These are phyloP conservation scores for Sceloporus undulatus DNA, from an alignment of 2,113 vertebrate genomes.

Conservation along the genomic window DNA sequence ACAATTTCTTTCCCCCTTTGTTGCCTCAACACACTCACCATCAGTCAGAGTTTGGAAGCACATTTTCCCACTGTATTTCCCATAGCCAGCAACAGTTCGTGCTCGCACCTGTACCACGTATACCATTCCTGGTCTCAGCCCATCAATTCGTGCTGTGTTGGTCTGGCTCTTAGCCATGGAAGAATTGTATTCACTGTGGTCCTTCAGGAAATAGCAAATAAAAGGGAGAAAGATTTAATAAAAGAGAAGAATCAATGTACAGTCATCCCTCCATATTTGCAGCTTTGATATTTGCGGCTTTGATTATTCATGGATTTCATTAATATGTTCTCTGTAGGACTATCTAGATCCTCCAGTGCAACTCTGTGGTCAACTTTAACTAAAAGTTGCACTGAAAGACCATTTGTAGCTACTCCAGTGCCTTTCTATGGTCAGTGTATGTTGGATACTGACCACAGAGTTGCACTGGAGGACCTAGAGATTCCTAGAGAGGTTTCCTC, in stretches of 20 bases:
- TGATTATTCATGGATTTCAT: no score
- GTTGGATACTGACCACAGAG: no score
- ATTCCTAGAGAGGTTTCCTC: no score
- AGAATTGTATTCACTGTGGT: slow-evolving; percentile 95
- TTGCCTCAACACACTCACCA: slow-evolving; percentile 81
- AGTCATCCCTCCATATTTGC: no score
- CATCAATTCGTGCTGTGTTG: slow-evolving; percentile 92
- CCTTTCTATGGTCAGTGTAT: no score
- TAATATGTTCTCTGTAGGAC: no score
- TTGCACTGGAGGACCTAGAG: no score
- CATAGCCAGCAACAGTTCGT: slow-evolving; percentile 95
- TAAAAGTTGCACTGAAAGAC: no score
- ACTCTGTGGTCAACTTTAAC: no score
- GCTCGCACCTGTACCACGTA: slow-evolving; percentile 98
- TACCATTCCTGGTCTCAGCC: slow-evolving; percentile 89
- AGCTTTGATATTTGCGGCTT: no score
- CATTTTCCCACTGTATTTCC: slow-evolving; percentile 99
- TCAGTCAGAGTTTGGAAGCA: slow-evolving; percentile 99
- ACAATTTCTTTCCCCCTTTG: background rate
- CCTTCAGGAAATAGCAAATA: slow-evolving; percentile 73
- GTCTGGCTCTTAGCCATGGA: slow-evolving; percentile 94
- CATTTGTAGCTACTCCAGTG: no score
- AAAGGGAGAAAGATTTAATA: background rate
- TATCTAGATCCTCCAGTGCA: no score
- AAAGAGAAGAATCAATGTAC: accelerated